A percentile compares a stretch with the other conserved stretches of the same genome.
Conservation (phyloP, 1,140 invertebrate genomes). For the Liolophura sinensis region DNA sequence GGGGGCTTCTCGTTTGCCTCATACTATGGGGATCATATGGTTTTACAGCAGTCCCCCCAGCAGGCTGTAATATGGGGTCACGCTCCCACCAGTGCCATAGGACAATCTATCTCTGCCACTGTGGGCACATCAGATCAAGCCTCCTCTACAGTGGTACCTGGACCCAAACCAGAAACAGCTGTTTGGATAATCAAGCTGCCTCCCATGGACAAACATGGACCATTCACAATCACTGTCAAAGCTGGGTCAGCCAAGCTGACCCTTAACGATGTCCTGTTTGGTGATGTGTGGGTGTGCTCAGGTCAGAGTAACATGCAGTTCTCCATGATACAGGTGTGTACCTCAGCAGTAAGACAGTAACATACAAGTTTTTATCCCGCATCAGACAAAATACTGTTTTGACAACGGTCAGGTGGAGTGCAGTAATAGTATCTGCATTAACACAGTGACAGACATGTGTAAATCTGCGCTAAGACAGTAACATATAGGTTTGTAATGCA, state of each 20-base stretch:
- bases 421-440: too few species aligned
- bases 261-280: conserved; percentile 32
- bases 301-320: conserved; percentile 42
- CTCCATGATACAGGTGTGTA: conserved; percentile 3
- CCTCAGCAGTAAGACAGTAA: too few species aligned
- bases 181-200: conserved; percentile 6
- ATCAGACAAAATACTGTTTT: too few species aligned
- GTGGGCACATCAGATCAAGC: not conserved
- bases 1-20: not conserved
- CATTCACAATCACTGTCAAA: not conserved
- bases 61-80: conserved; percentile 40
- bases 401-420: too few species aligned
- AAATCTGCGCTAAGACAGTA: too few species aligned
- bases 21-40: conserved; percentile 33
- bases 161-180: conserved; percentile 4
- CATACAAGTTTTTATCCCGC: too few species aligned
- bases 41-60: conserved; percentile 26
- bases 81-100: conserved; percentile 13
- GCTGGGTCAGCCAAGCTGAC: not conserved
- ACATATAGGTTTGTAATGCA: too few species aligned
- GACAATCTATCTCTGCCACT: not conserved
- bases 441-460: too few species aligned
- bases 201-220: not conserved
- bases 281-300: conserved; percentile 39
- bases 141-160: not conserved